Evolutionary conservation across 2,888 invertebrate species (phyloP), one percentile per base, ranked within the genome.

Genomic region (Vandiemenella viatica): DNA sequence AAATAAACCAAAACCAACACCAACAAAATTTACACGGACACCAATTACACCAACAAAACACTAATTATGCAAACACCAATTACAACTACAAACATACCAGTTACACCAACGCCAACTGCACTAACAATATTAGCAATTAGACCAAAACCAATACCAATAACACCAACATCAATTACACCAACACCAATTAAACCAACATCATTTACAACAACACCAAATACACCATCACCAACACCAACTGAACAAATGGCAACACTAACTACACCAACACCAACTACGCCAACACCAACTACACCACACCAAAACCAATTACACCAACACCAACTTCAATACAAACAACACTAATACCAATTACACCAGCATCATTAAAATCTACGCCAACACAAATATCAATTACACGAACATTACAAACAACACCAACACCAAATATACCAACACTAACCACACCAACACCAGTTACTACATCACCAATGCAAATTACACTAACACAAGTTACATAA

Each of bases 241-340:
- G 43, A 56, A 54, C 20, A 57, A 40, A 15, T 15, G n/a, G 15
- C 40, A 40, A 15, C 40, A 40, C 7, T 15, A 40, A 15, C 40
- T 8, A 26, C 40, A 40, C 8, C 40, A 40, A 17, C 40, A 40
- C 8, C 40, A 40, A 17, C 40, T 10, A 15, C 40, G n/a, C 7
- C 40, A 40, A 15, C 40, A 40, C 7, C 40, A 40, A 20, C 77
- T 61, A 79, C 79, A 56, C 70, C 70, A 37, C 68, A 68, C 62
- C 73, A 58, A 59, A 77, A 63, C 51, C 70, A 70, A 18, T 66
- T 70, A 19, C 74, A 74, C 7, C 15, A n/a, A 17, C 8, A 6
- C 7, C 7, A 6, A 17, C 8, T 8, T 7, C 7, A 6, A 17
- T 7, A 40, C 16, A n/a, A n/a, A 7, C 7, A 40, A 7, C 7